Percentiles rank a stretch among this genome's conserved stretches.
Evolutionary conservation across 1,140 invertebrate species (phyloP).

Genomic region (Andrena cerasifolii): DNA sequence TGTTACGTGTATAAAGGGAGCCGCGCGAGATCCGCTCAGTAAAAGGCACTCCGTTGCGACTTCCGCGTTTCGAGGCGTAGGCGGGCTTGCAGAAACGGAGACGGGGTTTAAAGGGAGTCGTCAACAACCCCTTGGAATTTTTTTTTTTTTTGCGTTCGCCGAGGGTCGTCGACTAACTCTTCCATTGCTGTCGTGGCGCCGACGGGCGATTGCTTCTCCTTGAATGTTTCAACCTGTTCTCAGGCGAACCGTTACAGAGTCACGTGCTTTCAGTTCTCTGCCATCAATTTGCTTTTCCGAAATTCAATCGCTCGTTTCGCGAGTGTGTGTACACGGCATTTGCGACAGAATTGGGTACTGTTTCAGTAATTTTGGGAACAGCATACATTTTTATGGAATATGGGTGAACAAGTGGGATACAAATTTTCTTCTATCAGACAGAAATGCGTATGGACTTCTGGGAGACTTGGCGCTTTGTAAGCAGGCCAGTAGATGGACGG

Average conservation of each 20-base stretch:
- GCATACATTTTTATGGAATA: too few relatives aligned
- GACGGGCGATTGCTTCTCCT: background rate
- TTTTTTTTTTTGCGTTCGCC: background rate
- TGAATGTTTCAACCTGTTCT: background rate
- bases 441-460: too few relatives aligned
- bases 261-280: too few relatives aligned
- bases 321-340: too few relatives aligned
- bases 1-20: conserved; percentile 40
- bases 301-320: too few relatives aligned
- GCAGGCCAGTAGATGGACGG: too few relatives aligned
- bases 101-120: conserved; percentile 23
- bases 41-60: conserved; percentile 42
- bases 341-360: too few relatives aligned
- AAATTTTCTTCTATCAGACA: too few relatives aligned
- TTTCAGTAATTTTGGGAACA: too few relatives aligned
- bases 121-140: conserved; percentile 33
- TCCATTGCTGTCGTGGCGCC: background rate
- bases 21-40: conserved; percentile 43
- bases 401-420: too few relatives aligned
- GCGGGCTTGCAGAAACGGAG: conserved; percentile 10
- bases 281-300: too few relatives aligned
- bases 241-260: background rate
- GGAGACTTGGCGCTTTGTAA: too few relatives aligned
- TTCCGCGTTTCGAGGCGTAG: conserved; percentile 42
- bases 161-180: conserved; percentile 12